Base-by-base conservation (phyloP, 2,113 vertebrate genomes). In the Aspiorhynchus laticeps region DNA sequence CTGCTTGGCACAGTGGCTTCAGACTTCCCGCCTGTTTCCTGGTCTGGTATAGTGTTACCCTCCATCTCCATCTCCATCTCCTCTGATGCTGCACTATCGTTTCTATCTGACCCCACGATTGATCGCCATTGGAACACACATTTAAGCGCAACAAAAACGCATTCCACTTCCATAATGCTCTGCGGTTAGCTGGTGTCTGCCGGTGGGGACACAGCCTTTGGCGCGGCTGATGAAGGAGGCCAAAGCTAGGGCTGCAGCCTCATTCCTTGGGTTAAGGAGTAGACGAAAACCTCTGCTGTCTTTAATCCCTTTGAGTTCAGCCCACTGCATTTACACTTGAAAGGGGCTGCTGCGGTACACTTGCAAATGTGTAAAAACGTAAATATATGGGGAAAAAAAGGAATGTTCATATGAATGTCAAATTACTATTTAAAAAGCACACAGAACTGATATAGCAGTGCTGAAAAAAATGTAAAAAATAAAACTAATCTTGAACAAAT, bases 11-110 rank as follows among this genome's bases (percentile, higher is more conserved):
- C 90, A 93, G 95, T 94, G 95, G 74, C 79, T 95, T 96, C 93
- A 90, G 93, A 95, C 95, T 96, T 96, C 92, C 94, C 88, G 96
- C 95, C 94, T 93, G 95, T 95, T 95, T 94, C 95, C 91, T 95
- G 94, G 83, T 91, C 91, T 92, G 82, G 86, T 95, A 94, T 96
- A 93, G 93, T 95, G 94, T 98, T 97, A 96, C 96, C 92, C 93
- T 59, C 85, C 76, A 90, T 83, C 93, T 56, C 85, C 75, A 90
- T 82, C 93, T 53, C 85, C 75, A 90, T 83, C 87, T 85, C 80
- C 59, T 80, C 63, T 73, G 63, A 87, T 95, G 95, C 93, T 95
- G 95, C 91, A 90, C 93, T 95, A 96, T 96, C 95, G 93, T 92
- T 90, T 94, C 91, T 93, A 95, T 94, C 94, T 94, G 67, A 84